These are phyloP conservation scores for Hyaena hyaena DNA, from an alignment of 2,113 vertebrate genomes.

Conservation along the genomic window DNA sequence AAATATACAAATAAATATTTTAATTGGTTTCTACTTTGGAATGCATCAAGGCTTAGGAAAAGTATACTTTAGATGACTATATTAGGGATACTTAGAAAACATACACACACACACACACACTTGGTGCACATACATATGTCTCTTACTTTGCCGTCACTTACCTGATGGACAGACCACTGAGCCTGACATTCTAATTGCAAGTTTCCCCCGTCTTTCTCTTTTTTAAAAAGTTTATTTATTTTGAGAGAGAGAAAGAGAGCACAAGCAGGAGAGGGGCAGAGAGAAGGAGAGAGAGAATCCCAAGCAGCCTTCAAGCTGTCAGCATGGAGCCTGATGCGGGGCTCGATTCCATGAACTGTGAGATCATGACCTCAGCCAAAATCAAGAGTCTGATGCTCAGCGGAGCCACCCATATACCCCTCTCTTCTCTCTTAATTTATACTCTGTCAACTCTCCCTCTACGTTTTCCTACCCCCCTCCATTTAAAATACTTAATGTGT, in stretches of 20 bases:
- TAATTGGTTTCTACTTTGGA: neutral
- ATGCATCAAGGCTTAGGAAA: neutral
- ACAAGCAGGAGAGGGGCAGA: too few relatives aligned
- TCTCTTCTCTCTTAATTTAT: neutral
- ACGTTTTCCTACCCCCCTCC: too few relatives aligned
- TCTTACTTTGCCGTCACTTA: neutral
- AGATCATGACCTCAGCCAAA: too few relatives aligned
- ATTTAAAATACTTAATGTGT: neutral
- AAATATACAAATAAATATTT: neutral
- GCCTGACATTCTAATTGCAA: neutral
- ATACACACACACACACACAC: neutral
- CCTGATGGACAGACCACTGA: neutral
- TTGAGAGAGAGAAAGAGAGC: too few relatives aligned
- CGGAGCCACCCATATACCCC: too few relatives aligned
- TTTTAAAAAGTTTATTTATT: too few relatives aligned
- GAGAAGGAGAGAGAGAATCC: too few relatives aligned
- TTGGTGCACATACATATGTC: neutral
- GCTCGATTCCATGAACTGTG: too few relatives aligned
- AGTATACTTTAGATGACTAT: neutral
- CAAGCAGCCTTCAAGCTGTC: too few relatives aligned
- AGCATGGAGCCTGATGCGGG: too few relatives aligned
- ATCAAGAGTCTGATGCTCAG: too few relatives aligned
- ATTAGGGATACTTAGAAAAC: neutral
- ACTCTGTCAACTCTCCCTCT: neutral
- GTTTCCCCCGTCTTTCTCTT: neutral